phyloP scores from a whole-genome alignment of 1,140 invertebrate genomes.

The Drosophila setifemur region DNA sequence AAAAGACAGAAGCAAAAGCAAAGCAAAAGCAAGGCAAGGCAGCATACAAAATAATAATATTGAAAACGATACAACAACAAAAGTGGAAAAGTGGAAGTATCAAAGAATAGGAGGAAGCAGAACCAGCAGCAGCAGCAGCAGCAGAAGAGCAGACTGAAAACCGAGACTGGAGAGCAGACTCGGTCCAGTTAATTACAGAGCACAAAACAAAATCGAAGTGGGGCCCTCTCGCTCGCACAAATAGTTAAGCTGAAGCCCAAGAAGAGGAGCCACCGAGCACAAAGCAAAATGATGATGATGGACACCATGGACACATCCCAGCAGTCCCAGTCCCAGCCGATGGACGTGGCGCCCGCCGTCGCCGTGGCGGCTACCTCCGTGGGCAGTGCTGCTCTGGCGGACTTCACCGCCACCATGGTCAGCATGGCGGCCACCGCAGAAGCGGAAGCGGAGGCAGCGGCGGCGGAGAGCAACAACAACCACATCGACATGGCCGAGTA shows the following conservation, averaged over 20 bases:
- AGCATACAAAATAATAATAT: conserved; percentile 76
- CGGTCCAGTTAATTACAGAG: conserved; percentile 69
- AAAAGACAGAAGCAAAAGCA: conserved; percentile 48
- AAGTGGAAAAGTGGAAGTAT: conserved; percentile 18
- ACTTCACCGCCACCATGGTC: conserved; percentile 69
- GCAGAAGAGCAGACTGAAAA: conserved; percentile 40
- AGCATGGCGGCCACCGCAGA: conserved; percentile 67
- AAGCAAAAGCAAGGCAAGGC: too few species aligned
- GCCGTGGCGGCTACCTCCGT: conserved; percentile 64
- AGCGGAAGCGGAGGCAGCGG: conserved; percentile 26
- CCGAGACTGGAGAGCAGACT: conserved; percentile 24
- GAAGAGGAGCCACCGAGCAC: conserved; percentile 6
- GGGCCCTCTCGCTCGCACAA: conserved; percentile 30
- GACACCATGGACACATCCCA: conserved; percentile 66
- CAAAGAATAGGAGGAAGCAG: conserved; percentile 21
- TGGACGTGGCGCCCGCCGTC: conserved; percentile 70
- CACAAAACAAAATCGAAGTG: conserved; percentile 66
- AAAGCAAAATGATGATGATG: conserved; percentile 80
- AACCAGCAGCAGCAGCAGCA: too few species aligned
- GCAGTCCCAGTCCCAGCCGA: conserved; percentile 47
- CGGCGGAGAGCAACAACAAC: conserved; percentile 72
- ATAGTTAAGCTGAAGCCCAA: conserved; percentile 17
- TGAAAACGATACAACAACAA: conserved; percentile 73
- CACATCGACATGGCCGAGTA: conserved; percentile 77
- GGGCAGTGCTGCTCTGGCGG: conserved; percentile 30